Evolutionary conservation across 2,888 invertebrate genomes (phyloP).

Genomic region (Tolmerus cingulatus): DNA sequence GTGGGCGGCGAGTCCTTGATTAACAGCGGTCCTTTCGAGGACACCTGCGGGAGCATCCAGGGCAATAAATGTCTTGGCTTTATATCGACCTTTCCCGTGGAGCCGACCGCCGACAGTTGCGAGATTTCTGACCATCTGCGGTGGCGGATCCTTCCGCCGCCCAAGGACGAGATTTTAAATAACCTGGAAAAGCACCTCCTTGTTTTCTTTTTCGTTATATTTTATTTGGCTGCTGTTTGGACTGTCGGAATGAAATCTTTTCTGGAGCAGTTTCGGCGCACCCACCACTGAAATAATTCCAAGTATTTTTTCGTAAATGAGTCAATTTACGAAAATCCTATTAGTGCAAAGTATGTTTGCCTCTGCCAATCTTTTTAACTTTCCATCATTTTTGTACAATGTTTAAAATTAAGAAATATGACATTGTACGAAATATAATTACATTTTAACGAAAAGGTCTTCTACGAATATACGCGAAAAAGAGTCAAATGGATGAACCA

Average conservation of each 20-base stretch:
- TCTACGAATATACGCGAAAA: no score
- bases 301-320: not conserved
- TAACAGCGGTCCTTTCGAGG: slow-evolving; percentile 7
- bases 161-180: not conserved
- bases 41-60: not conserved
- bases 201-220: not conserved
- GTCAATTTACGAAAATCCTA: not conserved
- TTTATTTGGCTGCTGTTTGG: not conserved
- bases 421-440: no score
- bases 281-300: not conserved
- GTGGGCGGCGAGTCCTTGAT: not conserved
- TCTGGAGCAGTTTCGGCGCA: not conserved
- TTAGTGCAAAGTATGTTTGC: not conserved
- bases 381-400: not conserved
- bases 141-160: not conserved
- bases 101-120: not conserved
- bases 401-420: not conserved
- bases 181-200: not conserved
- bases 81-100: slow-evolving; percentile 12
- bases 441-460: no score
- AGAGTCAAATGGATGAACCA: no score
- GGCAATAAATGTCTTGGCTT: slow-evolving; percentile 17
- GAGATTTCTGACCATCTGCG: not conserved
- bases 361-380: not conserved
- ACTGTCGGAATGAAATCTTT: not conserved